These are phyloP conservation scores for Leptestheria dahalacensis DNA, from an alignment of 1,140 invertebrate species.

Conservation along the genomic window DNA sequence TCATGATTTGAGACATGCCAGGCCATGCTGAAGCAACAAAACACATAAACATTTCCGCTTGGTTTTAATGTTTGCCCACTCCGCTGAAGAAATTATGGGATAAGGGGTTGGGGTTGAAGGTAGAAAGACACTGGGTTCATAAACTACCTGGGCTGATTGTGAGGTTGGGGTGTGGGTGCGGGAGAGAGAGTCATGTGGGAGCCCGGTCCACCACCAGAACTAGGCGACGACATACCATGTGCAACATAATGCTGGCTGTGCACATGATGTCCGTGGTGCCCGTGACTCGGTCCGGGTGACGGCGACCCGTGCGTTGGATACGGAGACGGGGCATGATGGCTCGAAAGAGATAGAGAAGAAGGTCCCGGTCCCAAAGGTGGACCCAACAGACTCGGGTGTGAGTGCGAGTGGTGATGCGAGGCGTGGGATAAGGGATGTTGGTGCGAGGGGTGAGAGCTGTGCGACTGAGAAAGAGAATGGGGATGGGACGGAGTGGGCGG, in stretches of 20 bases:
- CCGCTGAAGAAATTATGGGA: neutral
- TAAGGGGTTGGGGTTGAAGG: neutral
- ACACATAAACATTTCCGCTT: neutral
- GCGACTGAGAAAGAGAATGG: conserved; percentile 25
- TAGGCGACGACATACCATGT: conserved; percentile 13
- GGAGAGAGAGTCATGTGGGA: conserved; percentile 14
- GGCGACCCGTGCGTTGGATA: conserved; percentile 14
- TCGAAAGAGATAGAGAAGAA: conserved; percentile 8
- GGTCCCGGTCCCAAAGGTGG: conserved; percentile 13
- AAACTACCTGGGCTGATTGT: conserved; percentile 12
- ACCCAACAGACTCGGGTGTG: conserved; percentile 13
- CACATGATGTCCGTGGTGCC: conserved; percentile 9
- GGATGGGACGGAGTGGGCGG: conserved; percentile 21
- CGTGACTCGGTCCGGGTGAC: conserved; percentile 11
- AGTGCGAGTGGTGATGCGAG: conserved; percentile 12
- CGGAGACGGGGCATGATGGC: conserved; percentile 9
- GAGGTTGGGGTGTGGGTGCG: conserved; percentile 14
- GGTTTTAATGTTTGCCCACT: neutral
- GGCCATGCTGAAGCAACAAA: neutral
- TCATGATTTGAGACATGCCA: neutral
- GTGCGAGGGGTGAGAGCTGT: conserved; percentile 19
- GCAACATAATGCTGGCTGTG: conserved; percentile 14
- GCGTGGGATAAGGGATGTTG: conserved; percentile 3
- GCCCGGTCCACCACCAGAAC: conserved; percentile 2
- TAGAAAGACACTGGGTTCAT: neutral